phyloP scores from a whole-genome alignment of 2,797 vertebrate genomes.

The Anguilla obscura region DNA sequence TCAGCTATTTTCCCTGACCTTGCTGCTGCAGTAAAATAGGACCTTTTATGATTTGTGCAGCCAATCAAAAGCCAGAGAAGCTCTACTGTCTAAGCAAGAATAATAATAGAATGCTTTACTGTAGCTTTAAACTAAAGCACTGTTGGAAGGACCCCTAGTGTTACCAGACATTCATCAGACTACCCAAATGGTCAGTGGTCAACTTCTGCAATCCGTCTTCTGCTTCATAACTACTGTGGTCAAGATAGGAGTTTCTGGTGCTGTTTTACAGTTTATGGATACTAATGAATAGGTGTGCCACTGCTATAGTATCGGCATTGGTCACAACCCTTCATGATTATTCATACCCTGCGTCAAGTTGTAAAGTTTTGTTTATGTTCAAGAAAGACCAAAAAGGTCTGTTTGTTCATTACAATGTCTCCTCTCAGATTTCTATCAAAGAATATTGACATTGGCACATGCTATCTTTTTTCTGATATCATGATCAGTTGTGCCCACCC shows the following conservation, averaged over 20 bases:
- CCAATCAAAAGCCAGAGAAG: neutral
- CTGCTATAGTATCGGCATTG: neutral
- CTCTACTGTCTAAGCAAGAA: neutral
- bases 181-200: neutral
- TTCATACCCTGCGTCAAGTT: neutral
- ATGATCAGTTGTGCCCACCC: neutral
- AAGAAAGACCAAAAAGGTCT: constrained; percentile 4
- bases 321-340: neutral
- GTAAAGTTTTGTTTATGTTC: neutral
- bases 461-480: neutral
- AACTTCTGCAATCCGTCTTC: neutral
- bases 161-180: neutral
- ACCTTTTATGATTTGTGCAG: neutral
- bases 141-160: neutral
- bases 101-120: neutral
- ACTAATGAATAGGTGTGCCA: neutral
- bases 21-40: neutral
- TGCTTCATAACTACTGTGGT: neutral
- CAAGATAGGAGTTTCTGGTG: neutral
- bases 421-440: no score
- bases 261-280: neutral
- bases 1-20: neutral
- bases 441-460: neutral
- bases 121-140: neutral
- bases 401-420: neutral